Percentiles rank a stretch among this genome's conserved stretches.
phyloP scores from a whole-genome alignment of 2,113 vertebrate genomes.

The Ceuthmochares aereus region DNA sequence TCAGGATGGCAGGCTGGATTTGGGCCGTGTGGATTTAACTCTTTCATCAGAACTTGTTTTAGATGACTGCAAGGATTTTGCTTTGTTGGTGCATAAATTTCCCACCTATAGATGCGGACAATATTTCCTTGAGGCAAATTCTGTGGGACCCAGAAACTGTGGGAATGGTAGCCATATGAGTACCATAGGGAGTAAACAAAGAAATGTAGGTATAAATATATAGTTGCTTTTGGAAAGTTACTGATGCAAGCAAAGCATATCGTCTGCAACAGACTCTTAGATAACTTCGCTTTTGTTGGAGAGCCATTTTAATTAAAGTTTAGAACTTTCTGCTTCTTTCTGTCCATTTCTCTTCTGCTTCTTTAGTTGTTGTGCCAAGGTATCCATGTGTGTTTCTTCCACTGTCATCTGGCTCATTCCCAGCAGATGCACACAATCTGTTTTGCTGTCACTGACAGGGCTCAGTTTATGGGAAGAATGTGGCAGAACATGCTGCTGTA shows the following conservation, averaged over 20 bases:
- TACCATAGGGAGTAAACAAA: conserved; percentile 26
- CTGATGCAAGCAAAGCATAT: conserved; percentile 36
- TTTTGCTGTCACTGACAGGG: conserved; percentile 86
- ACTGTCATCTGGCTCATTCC: conserved; percentile 93
- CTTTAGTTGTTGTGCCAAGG: conserved; percentile 90
- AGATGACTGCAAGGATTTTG: not conserved
- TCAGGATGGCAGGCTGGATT: not conserved
- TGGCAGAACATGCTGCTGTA: conserved; percentile 84
- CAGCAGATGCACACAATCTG: conserved; percentile 91
- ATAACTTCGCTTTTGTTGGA: conserved; percentile 73
- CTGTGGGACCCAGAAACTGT: not conserved
- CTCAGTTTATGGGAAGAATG: conserved; percentile 85
- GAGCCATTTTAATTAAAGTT: conserved; percentile 80
- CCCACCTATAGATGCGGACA: not conserved
- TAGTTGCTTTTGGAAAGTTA: not conserved
- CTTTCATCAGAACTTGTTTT: not conserved
- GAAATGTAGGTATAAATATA: not conserved
- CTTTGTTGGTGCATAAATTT: not conserved
- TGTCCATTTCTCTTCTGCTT: conserved; percentile 76
- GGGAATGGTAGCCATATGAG: not conserved
- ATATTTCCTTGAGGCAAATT: not conserved
- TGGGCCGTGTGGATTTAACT: not conserved
- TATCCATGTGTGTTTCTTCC: conserved; percentile 90
- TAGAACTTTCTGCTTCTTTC: conserved; percentile 80
- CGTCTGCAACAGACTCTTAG: conserved; percentile 65